Evolutionary conservation across 2,113 vertebrate genomes (phyloP).

Genomic region (Tympanuchus pallidicinctus): DNA sequence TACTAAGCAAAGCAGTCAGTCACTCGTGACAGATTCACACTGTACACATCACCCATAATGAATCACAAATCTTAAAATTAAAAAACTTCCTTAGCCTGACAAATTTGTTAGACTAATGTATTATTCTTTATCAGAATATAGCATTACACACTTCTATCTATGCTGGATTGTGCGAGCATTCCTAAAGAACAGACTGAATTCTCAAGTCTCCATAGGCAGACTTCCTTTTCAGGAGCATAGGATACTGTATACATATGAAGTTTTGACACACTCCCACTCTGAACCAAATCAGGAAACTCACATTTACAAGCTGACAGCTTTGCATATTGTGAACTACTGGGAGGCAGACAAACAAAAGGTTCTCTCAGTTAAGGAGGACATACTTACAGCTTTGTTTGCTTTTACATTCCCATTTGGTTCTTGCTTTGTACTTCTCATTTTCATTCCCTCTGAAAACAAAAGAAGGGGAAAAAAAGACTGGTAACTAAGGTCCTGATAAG

Average conservation of each 20-base stretch:
- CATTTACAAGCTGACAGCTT: not conserved
- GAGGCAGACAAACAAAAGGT: not conserved
- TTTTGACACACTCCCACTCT: not conserved
- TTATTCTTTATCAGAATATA: not conserved
- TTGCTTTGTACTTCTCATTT: slow-evolving; percentile 93
- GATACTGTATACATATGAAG: not conserved
- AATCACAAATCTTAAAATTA: not conserved
- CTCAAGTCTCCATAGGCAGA: not conserved
- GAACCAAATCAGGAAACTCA: not conserved
- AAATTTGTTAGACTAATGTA: not conserved
- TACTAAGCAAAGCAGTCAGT: not conserved
- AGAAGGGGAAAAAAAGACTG: not conserved
- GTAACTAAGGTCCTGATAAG: not conserved
- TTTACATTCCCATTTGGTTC: slow-evolving; percentile 91
- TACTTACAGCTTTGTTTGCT: slow-evolving; percentile 88
- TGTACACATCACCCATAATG: not conserved
- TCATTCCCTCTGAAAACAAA: slow-evolving; percentile 89
- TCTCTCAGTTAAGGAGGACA: not conserved
- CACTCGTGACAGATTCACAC: not conserved
- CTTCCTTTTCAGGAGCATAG: not conserved
- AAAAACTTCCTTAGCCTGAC: not conserved
- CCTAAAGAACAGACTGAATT: not conserved
- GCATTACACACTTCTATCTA: not conserved
- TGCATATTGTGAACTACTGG: not conserved
- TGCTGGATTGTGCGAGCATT: not conserved